phyloP scores from a whole-genome alignment of 2,888 invertebrate genomes.

The Ochropacha duplaris region DNA sequence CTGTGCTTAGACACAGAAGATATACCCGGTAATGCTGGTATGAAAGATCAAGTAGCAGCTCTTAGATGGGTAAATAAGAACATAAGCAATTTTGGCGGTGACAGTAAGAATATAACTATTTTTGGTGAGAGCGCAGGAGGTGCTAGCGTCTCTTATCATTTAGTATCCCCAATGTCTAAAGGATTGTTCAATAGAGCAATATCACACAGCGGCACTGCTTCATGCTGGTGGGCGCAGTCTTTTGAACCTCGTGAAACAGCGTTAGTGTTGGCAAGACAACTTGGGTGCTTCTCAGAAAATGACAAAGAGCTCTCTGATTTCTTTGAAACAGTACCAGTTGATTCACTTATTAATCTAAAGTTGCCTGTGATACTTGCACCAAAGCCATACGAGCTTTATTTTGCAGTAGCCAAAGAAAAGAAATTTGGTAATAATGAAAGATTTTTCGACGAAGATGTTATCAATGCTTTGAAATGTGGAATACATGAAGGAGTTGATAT shows the following conservation, averaged over 20 bases:
- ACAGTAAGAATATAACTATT: constrained; percentile 66
- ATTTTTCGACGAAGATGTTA: no score
- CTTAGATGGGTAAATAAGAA: constrained; percentile 67
- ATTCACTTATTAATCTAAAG: no score
- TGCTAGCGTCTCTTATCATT: constrained; percentile 52
- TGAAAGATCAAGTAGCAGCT: constrained; percentile 74
- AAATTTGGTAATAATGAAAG: no score
- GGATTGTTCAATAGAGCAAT: constrained; percentile 79
- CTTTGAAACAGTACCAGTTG: constrained; percentile 11
- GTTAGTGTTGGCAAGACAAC: constrained; percentile 23
- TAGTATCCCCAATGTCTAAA: constrained; percentile 70
- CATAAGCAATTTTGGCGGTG: constrained; percentile 64
- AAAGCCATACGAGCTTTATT: no score
- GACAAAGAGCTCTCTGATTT: constrained; percentile 2
- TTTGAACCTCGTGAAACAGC: constrained; percentile 66
- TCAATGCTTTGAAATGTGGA: no score
- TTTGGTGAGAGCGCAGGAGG: constrained; percentile 74
- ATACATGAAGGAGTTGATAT: no score
- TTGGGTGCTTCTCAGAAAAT: constrained; percentile 31
- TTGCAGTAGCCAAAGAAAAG: no score
- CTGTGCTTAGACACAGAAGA: constrained; percentile 64
- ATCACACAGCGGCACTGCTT: constrained; percentile 86
- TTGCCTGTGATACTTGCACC: no score
- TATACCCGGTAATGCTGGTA: constrained; percentile 71
- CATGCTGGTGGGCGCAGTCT: constrained; percentile 80